Conservation (phyloP, 92 coral and sea anemone genomes). For the Phenganax subtilis region DNA sequence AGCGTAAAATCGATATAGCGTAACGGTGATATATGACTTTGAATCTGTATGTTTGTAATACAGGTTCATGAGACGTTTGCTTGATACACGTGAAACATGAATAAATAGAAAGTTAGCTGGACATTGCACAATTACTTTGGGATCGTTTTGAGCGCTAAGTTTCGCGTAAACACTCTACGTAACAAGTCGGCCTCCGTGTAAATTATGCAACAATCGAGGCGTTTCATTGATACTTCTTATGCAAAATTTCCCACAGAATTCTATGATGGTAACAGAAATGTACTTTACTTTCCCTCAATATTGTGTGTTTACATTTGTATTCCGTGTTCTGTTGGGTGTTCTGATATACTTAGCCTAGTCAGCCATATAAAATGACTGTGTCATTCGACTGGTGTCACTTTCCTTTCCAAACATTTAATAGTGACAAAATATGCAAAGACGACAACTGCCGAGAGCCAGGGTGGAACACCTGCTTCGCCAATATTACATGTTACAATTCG, state of each 20-base stretch:
- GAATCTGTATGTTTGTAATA: too few relatives aligned
- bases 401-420: background rate
- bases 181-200: background rate
- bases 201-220: background rate
- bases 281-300: background rate
- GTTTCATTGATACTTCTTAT: background rate
- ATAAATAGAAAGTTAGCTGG: too few relatives aligned
- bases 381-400: background rate
- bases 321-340: too few relatives aligned
- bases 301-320: background rate
- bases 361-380: background rate
- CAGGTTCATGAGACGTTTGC: background rate
- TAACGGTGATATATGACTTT: too few relatives aligned
- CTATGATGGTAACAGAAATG: background rate
- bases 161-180: too few relatives aligned
- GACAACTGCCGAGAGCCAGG: background rate
- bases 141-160: too few relatives aligned
- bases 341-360: too few relatives aligned
- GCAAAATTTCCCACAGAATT: constrained; percentile 3
- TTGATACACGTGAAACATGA: constrained; percentile 17
- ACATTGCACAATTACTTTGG: too few relatives aligned
- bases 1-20: too few relatives aligned
- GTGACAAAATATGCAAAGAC: background rate
- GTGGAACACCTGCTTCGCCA: background rate
- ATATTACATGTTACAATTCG: background rate